Percentiles rank a stretch among this genome's conserved stretches.
phyloP scores from a whole-genome alignment of 1,140 invertebrate genomes.

The Cherax destructor region DNA sequence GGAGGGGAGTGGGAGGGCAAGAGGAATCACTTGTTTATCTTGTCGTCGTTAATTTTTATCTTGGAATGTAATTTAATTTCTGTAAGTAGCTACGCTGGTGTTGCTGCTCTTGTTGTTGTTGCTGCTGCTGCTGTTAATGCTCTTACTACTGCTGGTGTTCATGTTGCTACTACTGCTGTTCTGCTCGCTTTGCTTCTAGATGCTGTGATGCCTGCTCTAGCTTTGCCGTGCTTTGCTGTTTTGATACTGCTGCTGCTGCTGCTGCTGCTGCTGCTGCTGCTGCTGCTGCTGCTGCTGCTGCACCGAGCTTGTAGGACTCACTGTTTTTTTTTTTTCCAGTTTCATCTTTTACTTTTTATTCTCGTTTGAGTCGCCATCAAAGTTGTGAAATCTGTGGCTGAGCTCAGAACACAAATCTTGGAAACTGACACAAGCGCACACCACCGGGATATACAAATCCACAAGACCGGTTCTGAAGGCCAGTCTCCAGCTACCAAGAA shows the following conservation, averaged over 20 bases:
- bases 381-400: not conserved
- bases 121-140: too few relatives aligned
- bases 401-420: not conserved
- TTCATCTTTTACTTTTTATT: not conserved
- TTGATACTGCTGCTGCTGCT: too few relatives aligned
- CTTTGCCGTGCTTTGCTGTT: too few relatives aligned
- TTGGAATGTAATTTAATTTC: not conserved
- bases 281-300: too few relatives aligned
- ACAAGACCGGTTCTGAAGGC: slow-evolving; percentile 7
- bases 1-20: not conserved
- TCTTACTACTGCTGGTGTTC: too few relatives aligned
- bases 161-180: too few relatives aligned
- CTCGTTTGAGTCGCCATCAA: not conserved
- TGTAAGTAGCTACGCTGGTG: not conserved
- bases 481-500: slow-evolving; percentile 10
- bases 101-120: not conserved
- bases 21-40: not conserved
- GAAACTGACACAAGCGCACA: not conserved
- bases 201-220: too few relatives aligned
- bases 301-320: not conserved
- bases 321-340: not conserved
- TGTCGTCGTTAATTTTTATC: not conserved
- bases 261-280: too few relatives aligned
- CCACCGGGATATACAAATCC: not conserved
- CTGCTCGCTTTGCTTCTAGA: too few relatives aligned